Conservation (phyloP, 1,140 invertebrate genomes). For the Nilaparvata lugens region DNA sequence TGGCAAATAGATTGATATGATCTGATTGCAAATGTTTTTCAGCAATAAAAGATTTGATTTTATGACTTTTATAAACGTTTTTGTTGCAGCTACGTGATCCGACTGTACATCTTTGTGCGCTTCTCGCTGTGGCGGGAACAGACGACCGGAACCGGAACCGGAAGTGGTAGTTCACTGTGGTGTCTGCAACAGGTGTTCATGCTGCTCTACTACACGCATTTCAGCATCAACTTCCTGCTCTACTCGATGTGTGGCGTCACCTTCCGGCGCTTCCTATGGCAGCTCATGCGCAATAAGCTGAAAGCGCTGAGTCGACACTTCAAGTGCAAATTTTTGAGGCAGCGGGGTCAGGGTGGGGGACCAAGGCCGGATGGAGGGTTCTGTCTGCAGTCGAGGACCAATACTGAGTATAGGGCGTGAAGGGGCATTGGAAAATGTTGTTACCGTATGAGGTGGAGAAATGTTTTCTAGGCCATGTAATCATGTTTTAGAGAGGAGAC, state of each 20-base stretch:
- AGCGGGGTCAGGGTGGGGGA: no score
- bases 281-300: constrained; percentile 39
- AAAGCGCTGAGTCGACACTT: constrained; percentile 38
- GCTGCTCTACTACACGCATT: constrained; percentile 49
- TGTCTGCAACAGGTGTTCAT: constrained; percentile 48
- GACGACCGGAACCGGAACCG: constrained; percentile 28
- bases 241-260: constrained; percentile 47
- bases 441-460: no score
- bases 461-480: no score
- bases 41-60: no score
- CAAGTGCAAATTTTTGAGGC: constrained; percentile 29
- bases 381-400: no score
- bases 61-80: background rate
- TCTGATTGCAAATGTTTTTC: no score
- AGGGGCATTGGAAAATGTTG: no score
- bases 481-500: no score
- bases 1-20: no score
- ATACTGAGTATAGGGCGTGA: no score
- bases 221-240: constrained; percentile 48
- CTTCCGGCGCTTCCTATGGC: constrained; percentile 43
- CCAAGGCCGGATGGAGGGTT: no score
- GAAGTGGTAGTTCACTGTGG: constrained; percentile 40
- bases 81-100: constrained; percentile 44
- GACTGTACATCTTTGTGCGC: constrained; percentile 42
- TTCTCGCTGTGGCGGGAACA: constrained; percentile 35